Percentiles rank a stretch among this genome's conserved stretches.
These are phyloP conservation scores for Caenorhabditis doughertyi DNA, from an alignment of 2,888 invertebrate genomes.

Conservation along the genomic window DNA sequence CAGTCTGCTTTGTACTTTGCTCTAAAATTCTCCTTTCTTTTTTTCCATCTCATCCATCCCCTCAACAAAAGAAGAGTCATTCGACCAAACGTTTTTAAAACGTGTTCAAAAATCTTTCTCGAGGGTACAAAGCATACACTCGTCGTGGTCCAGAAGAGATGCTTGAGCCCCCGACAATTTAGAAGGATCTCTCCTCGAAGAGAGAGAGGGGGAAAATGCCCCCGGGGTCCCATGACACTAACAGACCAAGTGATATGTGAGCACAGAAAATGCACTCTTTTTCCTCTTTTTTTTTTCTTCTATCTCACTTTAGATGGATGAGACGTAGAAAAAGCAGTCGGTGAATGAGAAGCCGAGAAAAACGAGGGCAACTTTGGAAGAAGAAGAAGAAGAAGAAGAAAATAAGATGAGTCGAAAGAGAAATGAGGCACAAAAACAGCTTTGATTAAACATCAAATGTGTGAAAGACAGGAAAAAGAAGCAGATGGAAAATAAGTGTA, in stretches of 20 bases:
- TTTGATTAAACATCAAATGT: conserved; percentile 56
- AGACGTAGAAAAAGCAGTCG: conserved; percentile 3
- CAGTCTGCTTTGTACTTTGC: conserved; percentile 17
- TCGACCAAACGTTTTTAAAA: conserved; percentile 22
- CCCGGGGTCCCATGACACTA: conserved; percentile 60
- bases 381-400: not conserved
- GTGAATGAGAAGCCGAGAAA: conserved; percentile 11
- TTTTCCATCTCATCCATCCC: not conserved
- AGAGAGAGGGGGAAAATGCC: conserved; percentile 30
- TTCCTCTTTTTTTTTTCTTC: conserved; percentile 10
- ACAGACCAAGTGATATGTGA: conserved; percentile 63
- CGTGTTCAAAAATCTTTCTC: conserved; percentile 53
- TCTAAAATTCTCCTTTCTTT: not conserved
- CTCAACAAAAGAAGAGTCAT: not conserved
- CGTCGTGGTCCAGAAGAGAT: conserved; percentile 30
- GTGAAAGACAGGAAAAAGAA: conserved; percentile 13
- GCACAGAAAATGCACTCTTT: conserved; percentile 51
- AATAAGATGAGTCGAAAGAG: conserved; percentile 15
- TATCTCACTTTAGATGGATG: conserved; percentile 16
- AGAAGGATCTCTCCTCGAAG: conserved; percentile 10
- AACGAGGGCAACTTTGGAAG: conserved; percentile 3
- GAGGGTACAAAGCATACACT: conserved; percentile 37
- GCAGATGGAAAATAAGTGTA: conserved; percentile 46
- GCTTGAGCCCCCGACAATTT: conserved; percentile 30
- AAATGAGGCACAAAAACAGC: conserved; percentile 41